Percentiles rank a stretch among this genome's conserved stretches.
Evolutionary conservation across 2,888 invertebrate species (phyloP).

Genomic region (Pristionchus entomophagus): DNA sequence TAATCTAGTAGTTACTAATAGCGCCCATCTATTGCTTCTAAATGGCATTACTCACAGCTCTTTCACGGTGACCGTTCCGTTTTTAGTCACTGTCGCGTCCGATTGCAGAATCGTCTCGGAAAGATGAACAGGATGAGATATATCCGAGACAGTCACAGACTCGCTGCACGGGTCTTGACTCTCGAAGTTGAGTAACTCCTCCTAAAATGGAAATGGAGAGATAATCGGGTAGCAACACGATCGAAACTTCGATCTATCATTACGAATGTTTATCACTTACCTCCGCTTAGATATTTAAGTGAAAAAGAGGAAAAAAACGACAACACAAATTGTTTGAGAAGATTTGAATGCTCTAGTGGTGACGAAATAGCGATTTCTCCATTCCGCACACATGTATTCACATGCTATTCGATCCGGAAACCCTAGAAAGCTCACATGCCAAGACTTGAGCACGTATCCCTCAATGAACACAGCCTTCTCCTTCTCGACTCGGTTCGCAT

Average conservation of each 20-base stretch:
- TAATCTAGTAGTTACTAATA: not conserved
- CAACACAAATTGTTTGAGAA: too few species aligned
- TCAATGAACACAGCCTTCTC: constrained; percentile 25
- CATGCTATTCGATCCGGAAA: too few species aligned
- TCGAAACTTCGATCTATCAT: too few species aligned
- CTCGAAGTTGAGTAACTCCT: constrained; percentile 7
- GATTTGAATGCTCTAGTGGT: too few species aligned
- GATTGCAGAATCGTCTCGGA: not conserved
- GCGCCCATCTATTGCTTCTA: not conserved
- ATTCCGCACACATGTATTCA: too few species aligned
- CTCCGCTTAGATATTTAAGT: too few species aligned
- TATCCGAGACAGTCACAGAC: not conserved
- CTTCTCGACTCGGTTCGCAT: constrained; percentile 15
- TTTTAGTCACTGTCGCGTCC: not conserved
- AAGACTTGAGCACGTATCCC: not conserved
- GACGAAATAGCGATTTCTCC: too few species aligned
- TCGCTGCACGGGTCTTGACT: constrained; percentile 21
- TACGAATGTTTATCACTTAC: too few species aligned
- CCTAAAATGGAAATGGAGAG: not conserved
- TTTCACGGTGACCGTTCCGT: constrained; percentile 15
- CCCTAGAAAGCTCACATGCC: constrained; percentile 20
- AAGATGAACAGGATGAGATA: not conserved
- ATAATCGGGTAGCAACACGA: too few species aligned
- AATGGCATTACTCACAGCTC: not conserved
- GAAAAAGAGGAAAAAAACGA: too few species aligned